Percentiles rank a stretch among this genome's conserved stretches.
These are phyloP conservation scores for Ispidina lecontei DNA, from an alignment of 2,797 vertebrate genomes.

Conservation along the genomic window DNA sequence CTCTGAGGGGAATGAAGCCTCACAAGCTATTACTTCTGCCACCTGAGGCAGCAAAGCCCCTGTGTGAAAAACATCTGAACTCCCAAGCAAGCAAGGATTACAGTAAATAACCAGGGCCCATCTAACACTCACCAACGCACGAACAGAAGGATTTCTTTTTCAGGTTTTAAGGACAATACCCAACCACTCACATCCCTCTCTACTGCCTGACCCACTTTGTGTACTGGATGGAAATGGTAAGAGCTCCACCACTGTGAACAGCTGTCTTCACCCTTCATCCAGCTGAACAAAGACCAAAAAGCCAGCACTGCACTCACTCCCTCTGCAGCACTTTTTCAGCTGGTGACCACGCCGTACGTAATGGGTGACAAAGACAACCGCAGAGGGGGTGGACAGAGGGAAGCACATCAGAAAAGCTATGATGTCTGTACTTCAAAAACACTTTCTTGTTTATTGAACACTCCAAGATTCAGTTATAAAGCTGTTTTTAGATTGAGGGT, in stretches of 20 bases:
- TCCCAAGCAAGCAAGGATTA: neutral
- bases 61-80: neutral
- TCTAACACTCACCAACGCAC: neutral
- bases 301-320: neutral
- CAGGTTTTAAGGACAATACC: neutral
- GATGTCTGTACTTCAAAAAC: neutral
- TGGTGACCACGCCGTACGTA: neutral
- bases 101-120: neutral
- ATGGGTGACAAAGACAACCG: neutral
- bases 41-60: neutral
- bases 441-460: neutral
- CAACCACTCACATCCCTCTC: fast-evolving
- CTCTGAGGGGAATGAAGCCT: neutral
- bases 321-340: neutral
- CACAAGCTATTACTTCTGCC: neutral
- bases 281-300: neutral
- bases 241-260: neutral
- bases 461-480: neutral
- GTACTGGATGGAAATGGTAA: neutral
- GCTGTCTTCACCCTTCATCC: neutral
- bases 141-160: neutral
- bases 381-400: neutral
- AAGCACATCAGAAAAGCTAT: neutral
- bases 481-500: neutral
- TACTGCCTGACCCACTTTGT: neutral